Percentiles rank a stretch among this genome's conserved stretches.
Evolutionary conservation across 2,797 vertebrate species (phyloP).

Genomic region (Meda fulgida): DNA sequence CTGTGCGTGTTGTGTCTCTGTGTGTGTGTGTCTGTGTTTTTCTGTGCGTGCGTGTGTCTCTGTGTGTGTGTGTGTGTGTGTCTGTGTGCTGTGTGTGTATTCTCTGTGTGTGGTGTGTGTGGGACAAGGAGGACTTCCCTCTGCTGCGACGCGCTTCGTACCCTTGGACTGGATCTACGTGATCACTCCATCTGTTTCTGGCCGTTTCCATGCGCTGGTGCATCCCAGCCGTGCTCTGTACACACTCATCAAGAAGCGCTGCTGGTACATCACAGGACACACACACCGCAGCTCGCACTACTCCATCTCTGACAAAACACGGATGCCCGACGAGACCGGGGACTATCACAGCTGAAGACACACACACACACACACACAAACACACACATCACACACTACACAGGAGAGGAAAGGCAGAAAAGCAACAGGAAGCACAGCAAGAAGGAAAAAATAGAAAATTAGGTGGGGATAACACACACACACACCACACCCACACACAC

Average conservation of each 20-base stretch:
- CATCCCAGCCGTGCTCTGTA: constrained; percentile 79
- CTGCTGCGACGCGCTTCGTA: constrained; percentile 63
- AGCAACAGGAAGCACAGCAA: too few species aligned
- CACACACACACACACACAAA: too few species aligned
- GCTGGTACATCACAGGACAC: constrained; percentile 49
- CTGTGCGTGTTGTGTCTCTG: too few species aligned
- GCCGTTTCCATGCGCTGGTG: constrained; percentile 77
- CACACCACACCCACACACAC: neutral
- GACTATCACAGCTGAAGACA: neutral
- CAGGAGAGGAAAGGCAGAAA: too few species aligned
- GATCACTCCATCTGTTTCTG: constrained; percentile 77
- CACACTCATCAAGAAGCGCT: constrained; percentile 71
- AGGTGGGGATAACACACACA: too few species aligned
- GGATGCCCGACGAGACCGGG: constrained; percentile 3
- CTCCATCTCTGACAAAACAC: constrained; percentile 38
- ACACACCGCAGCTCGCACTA: neutral
- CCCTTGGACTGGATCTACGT: constrained; percentile 78
- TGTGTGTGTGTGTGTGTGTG: too few species aligned
- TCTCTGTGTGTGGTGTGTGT: too few species aligned
- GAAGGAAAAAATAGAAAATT: too few species aligned
- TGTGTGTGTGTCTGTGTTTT: too few species aligned
- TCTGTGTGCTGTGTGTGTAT: too few species aligned
- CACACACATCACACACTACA: neutral
- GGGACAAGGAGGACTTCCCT: constrained; percentile 47
- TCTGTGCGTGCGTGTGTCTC: too few species aligned